These are phyloP conservation scores for Tachyglossus aculeatus DNA, from an alignment of 2,797 vertebrate species.

Conservation along the genomic window DNA sequence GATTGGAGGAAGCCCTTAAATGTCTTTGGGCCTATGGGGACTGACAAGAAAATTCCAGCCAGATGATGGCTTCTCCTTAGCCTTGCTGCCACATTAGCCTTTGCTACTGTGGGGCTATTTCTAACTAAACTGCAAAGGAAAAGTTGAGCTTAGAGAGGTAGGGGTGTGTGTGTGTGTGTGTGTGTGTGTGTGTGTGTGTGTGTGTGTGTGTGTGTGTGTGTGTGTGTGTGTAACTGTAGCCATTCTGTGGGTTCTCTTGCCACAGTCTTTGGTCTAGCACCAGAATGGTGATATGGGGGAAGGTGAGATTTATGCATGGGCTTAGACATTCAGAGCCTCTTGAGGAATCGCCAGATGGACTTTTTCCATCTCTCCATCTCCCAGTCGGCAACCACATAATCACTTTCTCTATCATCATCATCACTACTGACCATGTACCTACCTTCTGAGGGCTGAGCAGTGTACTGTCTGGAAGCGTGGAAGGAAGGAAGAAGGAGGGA, in stretches of 20 bases:
- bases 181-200: not conserved
- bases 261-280: no score
- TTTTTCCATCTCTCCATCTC: no score
- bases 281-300: no score
- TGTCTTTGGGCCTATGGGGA: not conserved
- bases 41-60: conserved; percentile 46
- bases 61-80: conserved; percentile 40
- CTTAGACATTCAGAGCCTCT: no score
- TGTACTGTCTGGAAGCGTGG: no score
- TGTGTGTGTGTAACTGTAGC: not conserved
- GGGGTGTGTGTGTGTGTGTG: not conserved
- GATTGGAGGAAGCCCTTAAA: conserved; percentile 35
- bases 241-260: no score
- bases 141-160: not conserved
- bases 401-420: no score
- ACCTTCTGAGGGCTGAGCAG: no score
- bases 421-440: no score
- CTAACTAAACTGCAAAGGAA: not conserved
- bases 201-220: not conserved
- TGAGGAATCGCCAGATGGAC: no score
- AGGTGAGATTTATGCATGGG: no score
- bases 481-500: not conserved
- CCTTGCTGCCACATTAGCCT: not conserved
- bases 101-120: conserved; percentile 30
- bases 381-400: no score